Evolutionary conservation across 2,113 vertebrate genomes (phyloP).

Genomic region (Alaudala cheleensis): DNA sequence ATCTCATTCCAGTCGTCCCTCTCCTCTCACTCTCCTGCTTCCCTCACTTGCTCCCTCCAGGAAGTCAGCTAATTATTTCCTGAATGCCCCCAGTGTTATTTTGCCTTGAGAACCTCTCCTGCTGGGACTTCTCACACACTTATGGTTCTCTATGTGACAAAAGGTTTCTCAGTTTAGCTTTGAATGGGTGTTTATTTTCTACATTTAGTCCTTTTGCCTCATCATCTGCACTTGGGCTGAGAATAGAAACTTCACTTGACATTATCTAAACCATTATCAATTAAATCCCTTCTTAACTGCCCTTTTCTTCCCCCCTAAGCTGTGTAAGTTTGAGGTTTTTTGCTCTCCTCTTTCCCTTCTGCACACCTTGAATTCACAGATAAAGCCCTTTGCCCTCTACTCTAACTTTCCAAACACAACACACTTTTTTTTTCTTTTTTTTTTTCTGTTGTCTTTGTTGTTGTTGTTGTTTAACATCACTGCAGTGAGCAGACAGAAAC

Average conservation of each 20-base stretch:
- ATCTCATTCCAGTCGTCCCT: neutral
- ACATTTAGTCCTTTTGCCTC: conserved; percentile 33
- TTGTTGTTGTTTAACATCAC: neutral
- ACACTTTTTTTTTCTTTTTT: neutral
- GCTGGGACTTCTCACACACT: conserved; percentile 47
- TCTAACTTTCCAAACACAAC: neutral
- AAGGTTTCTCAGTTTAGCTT: conserved; percentile 59
- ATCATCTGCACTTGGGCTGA: conserved; percentile 43
- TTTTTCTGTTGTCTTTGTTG: neutral
- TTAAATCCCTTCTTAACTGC: conserved; percentile 59
- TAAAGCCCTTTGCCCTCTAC: conserved; percentile 12
- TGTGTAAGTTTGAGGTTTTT: neutral
- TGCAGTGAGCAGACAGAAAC: neutral
- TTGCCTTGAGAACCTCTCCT: conserved; percentile 58
- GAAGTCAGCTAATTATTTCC: conserved; percentile 70
- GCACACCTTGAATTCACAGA: neutral
- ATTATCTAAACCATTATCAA: conserved; percentile 57
- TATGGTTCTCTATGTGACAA: conserved; percentile 58
- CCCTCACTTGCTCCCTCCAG: conserved; percentile 36
- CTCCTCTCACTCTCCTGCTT: conserved; percentile 16
- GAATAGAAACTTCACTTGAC: conserved; percentile 61
- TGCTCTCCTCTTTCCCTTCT: neutral
- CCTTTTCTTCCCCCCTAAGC: neutral
- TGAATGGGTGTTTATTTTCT: conserved; percentile 69
- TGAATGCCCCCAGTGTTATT: conserved; percentile 53